Evolutionary conservation across 92 coral and sea anemone species (phyloP).

Genomic region (Zoanthus sociatus): DNA sequence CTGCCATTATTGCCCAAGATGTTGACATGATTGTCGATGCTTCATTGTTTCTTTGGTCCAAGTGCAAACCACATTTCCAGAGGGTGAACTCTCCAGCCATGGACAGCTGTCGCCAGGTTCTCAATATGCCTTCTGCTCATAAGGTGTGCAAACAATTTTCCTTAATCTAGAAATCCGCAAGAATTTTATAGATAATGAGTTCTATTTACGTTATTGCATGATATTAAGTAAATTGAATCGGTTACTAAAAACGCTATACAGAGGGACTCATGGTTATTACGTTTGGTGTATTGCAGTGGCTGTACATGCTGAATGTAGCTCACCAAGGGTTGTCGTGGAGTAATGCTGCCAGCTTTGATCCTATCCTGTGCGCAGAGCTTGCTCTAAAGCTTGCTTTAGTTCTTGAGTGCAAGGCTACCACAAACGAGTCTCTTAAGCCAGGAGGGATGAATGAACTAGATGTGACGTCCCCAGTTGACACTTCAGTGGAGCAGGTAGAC

Average conservation of each 20-base stretch:
- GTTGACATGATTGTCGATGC: constrained; percentile 94
- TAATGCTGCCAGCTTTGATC: constrained; percentile 84
- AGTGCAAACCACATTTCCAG: constrained; percentile 91
- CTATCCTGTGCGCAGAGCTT: constrained; percentile 86
- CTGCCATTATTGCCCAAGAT: constrained; percentile 79
- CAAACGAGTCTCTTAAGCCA: constrained; percentile 59
- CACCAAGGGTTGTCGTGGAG: constrained; percentile 94
- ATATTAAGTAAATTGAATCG: background rate
- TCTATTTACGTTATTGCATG: too few relatives aligned
- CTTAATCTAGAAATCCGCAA: too few relatives aligned
- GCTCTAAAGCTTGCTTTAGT: constrained; percentile 86
- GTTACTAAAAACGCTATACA: too few relatives aligned
- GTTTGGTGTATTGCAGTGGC: constrained; percentile 74
- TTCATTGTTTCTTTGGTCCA: constrained; percentile 90
- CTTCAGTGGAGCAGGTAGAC: constrained; percentile 47
- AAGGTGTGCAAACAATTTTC: constrained; percentile 50
- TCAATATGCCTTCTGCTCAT: constrained; percentile 73
- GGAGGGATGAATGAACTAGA: constrained; percentile 54
- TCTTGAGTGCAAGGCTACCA: constrained; percentile 81
- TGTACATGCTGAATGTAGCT: constrained; percentile 79
- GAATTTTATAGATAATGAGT: too few relatives aligned
- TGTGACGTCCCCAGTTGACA: constrained; percentile 31
- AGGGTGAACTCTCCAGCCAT: constrained; percentile 81
- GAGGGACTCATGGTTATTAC: too few relatives aligned
- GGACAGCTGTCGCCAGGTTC: constrained; percentile 90